Evolutionary conservation across 2,797 vertebrate species (phyloP), one percentile per base, ranked within the genome.

Genomic region (Myoxocephalus aenaeus): DNA sequence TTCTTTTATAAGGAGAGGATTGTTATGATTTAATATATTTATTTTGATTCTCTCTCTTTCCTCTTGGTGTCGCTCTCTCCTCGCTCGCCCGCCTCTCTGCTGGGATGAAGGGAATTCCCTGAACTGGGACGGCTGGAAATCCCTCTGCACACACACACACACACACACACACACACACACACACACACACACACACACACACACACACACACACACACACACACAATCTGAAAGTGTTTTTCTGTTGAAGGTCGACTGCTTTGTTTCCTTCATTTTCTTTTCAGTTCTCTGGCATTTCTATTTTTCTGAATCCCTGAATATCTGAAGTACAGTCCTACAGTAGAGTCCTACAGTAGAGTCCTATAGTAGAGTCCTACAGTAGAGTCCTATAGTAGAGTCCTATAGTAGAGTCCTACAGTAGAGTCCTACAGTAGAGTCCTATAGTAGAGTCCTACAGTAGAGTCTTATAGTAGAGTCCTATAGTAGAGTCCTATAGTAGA

Each of bases 31-130:
- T 1, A 38, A 15, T 14, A 15, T 4, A 44, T 44, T 44, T 2
- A 48, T 48, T 48, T 14, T 10, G 8, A 40, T 34, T 75, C 34
- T 14, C 36, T 17, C 15, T 29, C n/a, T 70, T 3, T 65, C 90
- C 90, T 63, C 82, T 87, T 81, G 87, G 83, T 75, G 90, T 76
- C 86, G 62, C 87, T 89, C 75, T 83, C 54, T 42, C 22, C 76
- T 82, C 40, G 25, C 75, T 71, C 7, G 12, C 56, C 11, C 3
- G 0, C 13, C 25, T 53, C 78, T 77, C 84, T 87, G 85, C 73
- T 89, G 88, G 87, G 90, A 86, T 34, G n/a, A 53, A 82, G 67
- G 83, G 82, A 86, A 88, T 85, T 87, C 90, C 86, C 89, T 46
- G 59, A 85, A 72, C 87, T 81, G 86, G 89, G 86, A 89, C 71